Conservation (phyloP, 2,113 vertebrate species). For the Notiomystis cincta region DNA sequence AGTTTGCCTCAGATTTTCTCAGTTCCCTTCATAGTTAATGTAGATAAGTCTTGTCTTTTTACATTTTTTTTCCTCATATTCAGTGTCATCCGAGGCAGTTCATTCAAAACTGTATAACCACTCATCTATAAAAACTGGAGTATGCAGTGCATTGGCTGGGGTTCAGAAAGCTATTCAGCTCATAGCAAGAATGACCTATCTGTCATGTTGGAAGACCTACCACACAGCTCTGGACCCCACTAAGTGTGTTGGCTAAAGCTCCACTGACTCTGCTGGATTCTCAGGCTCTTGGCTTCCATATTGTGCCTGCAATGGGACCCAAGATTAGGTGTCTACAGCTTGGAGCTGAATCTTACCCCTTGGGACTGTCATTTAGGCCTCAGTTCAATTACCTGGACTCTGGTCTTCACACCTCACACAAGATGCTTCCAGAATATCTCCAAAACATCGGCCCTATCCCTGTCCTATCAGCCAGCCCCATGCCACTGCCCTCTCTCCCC, state of each 20-base stretch:
- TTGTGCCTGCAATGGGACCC: neutral
- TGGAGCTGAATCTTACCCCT: neutral
- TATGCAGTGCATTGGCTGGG: neutral
- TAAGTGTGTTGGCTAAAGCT: neutral
- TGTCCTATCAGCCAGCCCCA: neutral
- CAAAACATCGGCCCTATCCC: neutral
- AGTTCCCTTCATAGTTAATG: neutral
- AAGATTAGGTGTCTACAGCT: neutral
- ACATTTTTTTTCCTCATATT: neutral
- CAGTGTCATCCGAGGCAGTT: neutral
- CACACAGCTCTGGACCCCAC: neutral
- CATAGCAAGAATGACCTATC: neutral
- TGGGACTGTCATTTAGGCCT: neutral
- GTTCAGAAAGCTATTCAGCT: neutral
- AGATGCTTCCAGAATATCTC: neutral
- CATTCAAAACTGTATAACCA: neutral
- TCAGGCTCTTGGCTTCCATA: neutral
- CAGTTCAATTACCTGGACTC: neutral
- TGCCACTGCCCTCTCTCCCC: neutral
- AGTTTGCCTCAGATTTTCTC: neutral
- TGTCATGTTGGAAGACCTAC: neutral
- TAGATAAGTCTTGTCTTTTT: neutral
- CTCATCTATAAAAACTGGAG: neutral
- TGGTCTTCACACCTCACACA: neutral
- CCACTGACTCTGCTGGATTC: neutral